Evolutionary conservation across 2,888 invertebrate species (phyloP), one percentile per base, ranked within the genome.

Genomic region (Eledona agricola): DNA sequence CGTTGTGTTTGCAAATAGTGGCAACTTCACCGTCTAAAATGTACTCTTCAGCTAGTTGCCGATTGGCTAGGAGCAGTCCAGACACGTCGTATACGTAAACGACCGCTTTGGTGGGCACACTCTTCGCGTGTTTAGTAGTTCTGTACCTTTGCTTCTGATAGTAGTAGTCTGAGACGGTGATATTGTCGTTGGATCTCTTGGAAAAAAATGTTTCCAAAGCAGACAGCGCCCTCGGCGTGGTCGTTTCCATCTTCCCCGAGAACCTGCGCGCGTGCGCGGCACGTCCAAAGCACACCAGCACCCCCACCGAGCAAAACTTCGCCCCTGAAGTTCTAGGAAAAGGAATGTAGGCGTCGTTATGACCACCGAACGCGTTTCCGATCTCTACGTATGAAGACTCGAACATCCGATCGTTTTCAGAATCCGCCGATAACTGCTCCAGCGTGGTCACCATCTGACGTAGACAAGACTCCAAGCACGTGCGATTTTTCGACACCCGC

Each of bases 311-410:
- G 75, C 92, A 93, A 80, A 96, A 97, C 66, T 90, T 88, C 0
- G 94, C 96, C 1, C 96, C 96, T 4, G 93, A 94, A 0, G 96
- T 96, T 42, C 93, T 81, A 0, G 96, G 96, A 75, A 95, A 97
- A 0, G 96, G 96, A 62, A 97, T 90, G 71, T 90, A 91, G 3
- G 90, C 86, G 69, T 92, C 92, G 54, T 79, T 79, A 56, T 75
- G 79, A 20, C 77, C 74, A n/a, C 76, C 74, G 53, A 77, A 76
- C 2, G 75, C 64, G 50, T 62, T 65, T 19, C 59, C 43, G 11
- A 66, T 60, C 47, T 69, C 65, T 3, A 61, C 54, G 53, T 65
- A 69, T 2, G 63, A 62, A 4, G 38, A 15, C 10, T 66, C 66
- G 34, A 64, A 66, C 1, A 58, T 55, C 17, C 66, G 59, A 55